These are phyloP conservation scores for Papilio polytes DNA, from an alignment of 1,140 invertebrate genomes.

Conservation along the genomic window DNA sequence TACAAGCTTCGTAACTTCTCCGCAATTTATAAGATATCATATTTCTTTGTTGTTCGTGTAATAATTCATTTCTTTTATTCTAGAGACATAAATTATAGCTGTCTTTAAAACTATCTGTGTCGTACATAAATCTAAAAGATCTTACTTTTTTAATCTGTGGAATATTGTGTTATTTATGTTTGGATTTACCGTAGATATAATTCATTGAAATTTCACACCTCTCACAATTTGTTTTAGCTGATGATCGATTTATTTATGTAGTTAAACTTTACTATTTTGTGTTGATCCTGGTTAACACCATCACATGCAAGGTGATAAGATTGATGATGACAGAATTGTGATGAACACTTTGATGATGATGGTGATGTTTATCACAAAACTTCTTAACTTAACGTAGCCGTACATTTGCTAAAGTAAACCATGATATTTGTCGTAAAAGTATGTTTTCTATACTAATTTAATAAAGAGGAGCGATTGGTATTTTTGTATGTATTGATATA, in stretches of 20 bases:
- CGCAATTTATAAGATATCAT: conserved; percentile 15
- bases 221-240: background rate
- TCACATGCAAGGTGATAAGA: too few species aligned
- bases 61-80: background rate
- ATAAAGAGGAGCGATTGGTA: too few species aligned
- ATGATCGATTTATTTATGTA: background rate
- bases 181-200: background rate
- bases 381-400: too few species aligned
- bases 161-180: background rate
- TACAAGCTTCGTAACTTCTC: background rate
- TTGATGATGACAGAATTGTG: too few species aligned
- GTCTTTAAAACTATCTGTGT: conserved; percentile 18
- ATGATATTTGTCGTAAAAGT: too few species aligned
- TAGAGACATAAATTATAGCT: conserved; percentile 17
- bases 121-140: conserved; percentile 8
- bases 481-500: too few species aligned
- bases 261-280: too few species aligned
- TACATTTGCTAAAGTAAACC: too few species aligned
- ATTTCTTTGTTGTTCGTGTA: conserved; percentile 1
- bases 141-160: conserved; percentile 6
- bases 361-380: too few species aligned
- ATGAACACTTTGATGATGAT: too few species aligned
- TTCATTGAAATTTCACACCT: background rate
- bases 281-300: too few species aligned
- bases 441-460: too few species aligned